A percentile compares a stretch with the other conserved stretches of the same genome.
Evolutionary conservation across 2,113 vertebrate species (phyloP).

Genomic region (Colaptes auratus): DNA sequence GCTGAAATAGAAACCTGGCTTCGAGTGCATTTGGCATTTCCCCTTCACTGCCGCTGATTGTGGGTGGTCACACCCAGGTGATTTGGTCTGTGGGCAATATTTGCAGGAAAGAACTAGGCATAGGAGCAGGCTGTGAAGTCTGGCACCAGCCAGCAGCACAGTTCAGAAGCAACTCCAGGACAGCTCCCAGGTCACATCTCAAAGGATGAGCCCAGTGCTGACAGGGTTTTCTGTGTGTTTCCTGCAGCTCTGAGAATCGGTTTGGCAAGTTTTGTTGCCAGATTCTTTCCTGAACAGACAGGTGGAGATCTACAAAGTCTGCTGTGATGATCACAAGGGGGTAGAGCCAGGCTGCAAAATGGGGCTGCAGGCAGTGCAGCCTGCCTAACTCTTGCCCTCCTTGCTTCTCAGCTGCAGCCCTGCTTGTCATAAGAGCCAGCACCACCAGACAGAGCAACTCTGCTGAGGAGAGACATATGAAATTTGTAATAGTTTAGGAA

Average conservation of each 20-base stretch:
- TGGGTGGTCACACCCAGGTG: neutral
- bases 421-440: neutral
- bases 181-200: neutral
- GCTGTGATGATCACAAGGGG: accelerated
- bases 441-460: neutral
- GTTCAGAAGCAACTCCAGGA: neutral
- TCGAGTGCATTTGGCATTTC: accelerated
- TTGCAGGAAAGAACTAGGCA: neutral
- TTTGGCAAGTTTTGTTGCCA: neutral
- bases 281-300: neutral
- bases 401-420: neutral
- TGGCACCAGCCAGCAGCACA: neutral
- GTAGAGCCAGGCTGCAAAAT: neutral
- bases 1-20: neutral
- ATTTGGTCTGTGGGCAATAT: neutral
- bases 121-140: neutral
- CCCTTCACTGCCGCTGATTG: neutral
- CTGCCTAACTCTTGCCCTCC: neutral
- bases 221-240: neutral
- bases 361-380: accelerated
- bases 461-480: accelerated
- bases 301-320: neutral
- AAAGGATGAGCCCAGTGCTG: neutral
- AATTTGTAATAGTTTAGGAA: neutral
- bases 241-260: neutral